Evolutionary conservation across 1,140 invertebrate species (phyloP).

Genomic region (Hestina assimilis): DNA sequence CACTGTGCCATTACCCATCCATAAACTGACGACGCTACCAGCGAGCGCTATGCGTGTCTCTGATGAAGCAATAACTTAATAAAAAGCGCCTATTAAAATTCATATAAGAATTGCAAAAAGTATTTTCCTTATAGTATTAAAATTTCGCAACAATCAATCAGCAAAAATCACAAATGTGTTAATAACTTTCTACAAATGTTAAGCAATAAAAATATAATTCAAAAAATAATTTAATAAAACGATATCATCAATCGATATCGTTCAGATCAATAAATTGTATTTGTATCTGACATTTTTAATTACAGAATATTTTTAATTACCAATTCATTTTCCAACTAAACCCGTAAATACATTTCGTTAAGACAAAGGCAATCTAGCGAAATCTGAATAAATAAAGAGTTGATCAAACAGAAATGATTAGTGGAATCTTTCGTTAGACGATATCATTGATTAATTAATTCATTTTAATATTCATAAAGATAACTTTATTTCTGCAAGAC

Average conservation of each 20-base stretch:
- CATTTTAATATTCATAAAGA: constrained; percentile 11
- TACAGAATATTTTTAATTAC: neutral
- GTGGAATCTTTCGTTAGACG: neutral
- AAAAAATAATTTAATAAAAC: neutral
- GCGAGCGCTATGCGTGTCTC: too few species aligned
- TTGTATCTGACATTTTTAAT: neutral
- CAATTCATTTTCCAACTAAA: neutral
- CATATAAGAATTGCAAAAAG: too few species aligned
- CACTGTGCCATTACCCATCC: too few species aligned
- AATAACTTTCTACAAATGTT: neutral
- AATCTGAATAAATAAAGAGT: neutral
- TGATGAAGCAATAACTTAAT: too few species aligned
- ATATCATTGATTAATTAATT: constrained; percentile 12
- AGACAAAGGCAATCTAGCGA: neutral
- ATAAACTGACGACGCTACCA: too few species aligned
- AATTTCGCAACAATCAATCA: neutral
- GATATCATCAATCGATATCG: neutral
- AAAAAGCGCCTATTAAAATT: too few species aligned
- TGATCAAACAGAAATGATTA: neutral
- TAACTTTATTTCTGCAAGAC: constrained; percentile 28
- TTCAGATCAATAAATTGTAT: neutral
- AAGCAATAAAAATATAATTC: neutral
- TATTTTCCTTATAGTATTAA: too few species aligned
- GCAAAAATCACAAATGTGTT: neutral
- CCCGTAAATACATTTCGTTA: neutral